Percentiles rank a stretch among this genome's conserved stretches.
Evolutionary conservation across 2,797 vertebrate species (phyloP).

Genomic region (Mallotus villosus): DNA sequence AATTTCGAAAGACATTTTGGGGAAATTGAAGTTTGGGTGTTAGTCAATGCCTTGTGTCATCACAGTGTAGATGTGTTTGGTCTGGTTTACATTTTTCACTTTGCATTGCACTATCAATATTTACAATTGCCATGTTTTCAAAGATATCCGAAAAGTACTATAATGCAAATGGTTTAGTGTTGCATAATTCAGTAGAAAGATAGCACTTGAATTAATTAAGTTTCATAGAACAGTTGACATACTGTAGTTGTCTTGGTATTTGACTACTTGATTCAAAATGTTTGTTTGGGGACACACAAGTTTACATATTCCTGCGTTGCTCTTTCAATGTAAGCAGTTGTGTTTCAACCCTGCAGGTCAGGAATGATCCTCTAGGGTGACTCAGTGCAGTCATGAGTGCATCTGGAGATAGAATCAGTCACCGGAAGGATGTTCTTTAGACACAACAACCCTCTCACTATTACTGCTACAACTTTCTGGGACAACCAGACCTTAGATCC

Average conservation of each 20-base stretch:
- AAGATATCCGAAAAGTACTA: no score
- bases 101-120: no score
- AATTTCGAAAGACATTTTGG: conserved; percentile 39
- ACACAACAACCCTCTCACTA: conserved; percentile 36
- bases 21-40: conserved; percentile 18
- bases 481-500: background rate
- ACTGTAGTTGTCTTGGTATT: conserved; percentile 21
- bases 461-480: conserved; percentile 4
- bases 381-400: conserved; percentile 34
- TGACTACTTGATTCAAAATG: conserved; percentile 45
- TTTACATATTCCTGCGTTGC: conserved; percentile 51
- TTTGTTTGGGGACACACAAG: conserved; percentile 45
- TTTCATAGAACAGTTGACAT: no score
- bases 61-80: conserved; percentile 32
- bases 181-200: no score
- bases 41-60: conserved; percentile 36
- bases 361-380: conserved; percentile 31
- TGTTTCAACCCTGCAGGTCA: conserved; percentile 45
- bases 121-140: background rate
- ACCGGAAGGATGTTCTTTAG: conserved; percentile 60
- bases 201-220: no score
- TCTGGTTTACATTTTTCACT: conserved; percentile 27
- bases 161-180: no score
- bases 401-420: conserved; percentile 51
- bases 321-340: conserved; percentile 39